These are phyloP conservation scores for Eulemur coronatus DNA, from an alignment of 2,797 vertebrate species.

Conservation along the genomic window DNA sequence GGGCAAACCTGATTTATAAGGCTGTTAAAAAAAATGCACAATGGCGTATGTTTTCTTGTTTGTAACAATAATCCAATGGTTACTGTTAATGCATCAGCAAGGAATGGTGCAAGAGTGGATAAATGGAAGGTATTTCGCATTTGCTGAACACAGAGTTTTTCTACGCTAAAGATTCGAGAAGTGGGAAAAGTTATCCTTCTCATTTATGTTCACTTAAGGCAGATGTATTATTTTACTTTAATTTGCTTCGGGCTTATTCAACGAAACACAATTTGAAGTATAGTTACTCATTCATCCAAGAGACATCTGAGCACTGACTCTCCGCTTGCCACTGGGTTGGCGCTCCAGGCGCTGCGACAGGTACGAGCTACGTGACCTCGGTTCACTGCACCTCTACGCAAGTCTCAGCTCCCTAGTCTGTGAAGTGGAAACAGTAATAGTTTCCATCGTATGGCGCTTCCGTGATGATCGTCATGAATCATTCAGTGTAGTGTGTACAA, in stretches of 20 bases:
- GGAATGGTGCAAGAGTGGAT: slow-evolving; percentile 31
- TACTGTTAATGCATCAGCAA: slow-evolving; percentile 46
- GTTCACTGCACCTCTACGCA: neutral
- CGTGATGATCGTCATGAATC: neutral
- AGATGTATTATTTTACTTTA: neutral
- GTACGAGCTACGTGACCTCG: neutral
- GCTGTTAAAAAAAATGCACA: slow-evolving; percentile 34
- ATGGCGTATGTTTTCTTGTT: slow-evolving; percentile 63
- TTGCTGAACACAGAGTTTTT: neutral
- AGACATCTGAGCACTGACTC: neutral
- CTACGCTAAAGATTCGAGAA: neutral
- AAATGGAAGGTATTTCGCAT: neutral
- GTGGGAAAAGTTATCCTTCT: neutral
- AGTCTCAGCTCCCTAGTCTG: neutral
- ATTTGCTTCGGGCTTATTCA: slow-evolving; percentile 41
- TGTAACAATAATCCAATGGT: slow-evolving; percentile 55
- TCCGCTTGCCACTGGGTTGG: neutral
- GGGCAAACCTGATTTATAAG: slow-evolving; percentile 63
- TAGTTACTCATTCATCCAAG: neutral
- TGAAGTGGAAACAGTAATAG: neutral
- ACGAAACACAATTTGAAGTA: neutral
- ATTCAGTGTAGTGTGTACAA: neutral
- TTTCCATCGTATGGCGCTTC: neutral
- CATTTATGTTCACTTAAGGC: slow-evolving; percentile 17
- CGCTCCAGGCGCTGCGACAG: neutral